phyloP scores from a whole-genome alignment of 2,113 vertebrate genomes.

The Prinia subflava region DNA sequence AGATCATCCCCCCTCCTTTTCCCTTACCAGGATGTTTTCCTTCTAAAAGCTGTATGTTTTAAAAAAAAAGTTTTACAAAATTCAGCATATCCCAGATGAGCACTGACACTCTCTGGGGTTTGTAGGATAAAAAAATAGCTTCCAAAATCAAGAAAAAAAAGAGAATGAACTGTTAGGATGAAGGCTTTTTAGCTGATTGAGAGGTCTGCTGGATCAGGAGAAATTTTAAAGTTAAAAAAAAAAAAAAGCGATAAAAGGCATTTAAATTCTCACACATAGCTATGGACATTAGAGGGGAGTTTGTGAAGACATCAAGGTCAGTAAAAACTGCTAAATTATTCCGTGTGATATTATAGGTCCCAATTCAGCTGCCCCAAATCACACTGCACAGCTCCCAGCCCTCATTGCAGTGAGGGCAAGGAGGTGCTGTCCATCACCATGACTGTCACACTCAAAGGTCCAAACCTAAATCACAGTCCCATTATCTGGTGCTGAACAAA shows the following conservation, averaged over 20 bases:
- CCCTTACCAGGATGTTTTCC: neutral
- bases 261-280: neutral
- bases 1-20: neutral
- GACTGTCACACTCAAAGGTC: neutral
- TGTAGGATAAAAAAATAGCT: neutral
- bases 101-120: neutral
- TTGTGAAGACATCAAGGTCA: conserved; percentile 4
- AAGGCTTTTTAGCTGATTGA: neutral
- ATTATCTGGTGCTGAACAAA: neutral
- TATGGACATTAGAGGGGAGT: neutral
- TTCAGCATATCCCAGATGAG: neutral
- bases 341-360: neutral
- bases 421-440: neutral
- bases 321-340: neutral
- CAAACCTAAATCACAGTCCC: neutral
- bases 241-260: neutral
- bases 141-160: neutral
- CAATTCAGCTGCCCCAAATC: neutral
- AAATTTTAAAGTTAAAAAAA: neutral
- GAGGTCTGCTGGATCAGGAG: neutral
- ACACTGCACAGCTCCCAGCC: neutral
- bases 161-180: neutral
- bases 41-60: neutral
- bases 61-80: neutral
- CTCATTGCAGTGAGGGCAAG: neutral